Evolutionary conservation across 2,888 invertebrate genomes (phyloP).

Genomic region (Kryphioiulus occultus): DNA sequence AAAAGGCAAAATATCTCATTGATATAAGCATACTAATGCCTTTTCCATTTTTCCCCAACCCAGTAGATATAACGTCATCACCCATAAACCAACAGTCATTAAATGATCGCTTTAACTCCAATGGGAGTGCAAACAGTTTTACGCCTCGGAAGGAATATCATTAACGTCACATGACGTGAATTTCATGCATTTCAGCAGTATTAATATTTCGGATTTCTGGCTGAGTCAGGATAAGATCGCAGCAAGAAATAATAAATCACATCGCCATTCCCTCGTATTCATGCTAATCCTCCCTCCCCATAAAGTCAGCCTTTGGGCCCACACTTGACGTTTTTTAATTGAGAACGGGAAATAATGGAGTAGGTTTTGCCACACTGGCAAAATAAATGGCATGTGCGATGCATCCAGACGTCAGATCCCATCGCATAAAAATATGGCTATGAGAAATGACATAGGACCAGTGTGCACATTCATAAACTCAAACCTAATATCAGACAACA

Average conservation of each 20-base stretch:
- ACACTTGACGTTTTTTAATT: neutral
- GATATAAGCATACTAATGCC: too few species aligned
- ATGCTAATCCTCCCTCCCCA: neutral
- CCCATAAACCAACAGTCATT: neutral
- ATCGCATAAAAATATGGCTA: neutral
- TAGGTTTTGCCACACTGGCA: neutral
- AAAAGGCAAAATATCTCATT: too few species aligned
- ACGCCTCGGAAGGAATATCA: neutral
- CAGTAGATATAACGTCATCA: neutral
- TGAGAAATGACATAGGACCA: neutral
- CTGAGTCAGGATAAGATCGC: neutral
- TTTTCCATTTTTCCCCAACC: too few species aligned
- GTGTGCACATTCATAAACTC: too few species aligned
- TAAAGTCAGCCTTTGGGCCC: neutral
- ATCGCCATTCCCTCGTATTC: neutral
- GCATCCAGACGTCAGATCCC: neutral
- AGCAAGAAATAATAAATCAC: neutral
- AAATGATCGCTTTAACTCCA: neutral
- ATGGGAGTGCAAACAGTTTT: neutral
- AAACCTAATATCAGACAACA: too few species aligned
- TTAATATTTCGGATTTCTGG: neutral
- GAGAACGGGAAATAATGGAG: neutral
- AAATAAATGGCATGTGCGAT: neutral
- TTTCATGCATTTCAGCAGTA: neutral
- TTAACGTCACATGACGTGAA: neutral